Evolutionary conservation across 2,797 vertebrate species (phyloP).

Genomic region (Coendou prehensilis): DNA sequence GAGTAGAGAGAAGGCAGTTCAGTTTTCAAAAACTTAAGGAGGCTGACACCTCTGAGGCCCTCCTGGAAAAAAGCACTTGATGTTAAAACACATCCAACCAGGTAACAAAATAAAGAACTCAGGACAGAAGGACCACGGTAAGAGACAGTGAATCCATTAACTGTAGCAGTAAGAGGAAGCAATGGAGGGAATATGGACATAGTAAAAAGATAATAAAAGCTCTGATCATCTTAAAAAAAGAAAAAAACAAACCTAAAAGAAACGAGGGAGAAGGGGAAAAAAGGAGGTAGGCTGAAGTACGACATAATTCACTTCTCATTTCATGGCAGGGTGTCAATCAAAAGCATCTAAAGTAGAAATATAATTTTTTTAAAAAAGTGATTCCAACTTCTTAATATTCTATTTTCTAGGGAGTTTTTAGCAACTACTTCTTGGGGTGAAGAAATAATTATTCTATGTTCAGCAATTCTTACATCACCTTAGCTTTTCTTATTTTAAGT

Average conservation of each 20-base stretch:
- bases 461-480: conserved; percentile 10
- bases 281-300: neutral
- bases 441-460: neutral
- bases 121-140: neutral
- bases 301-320: neutral
- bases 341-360: neutral
- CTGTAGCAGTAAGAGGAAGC: neutral
- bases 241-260: neutral
- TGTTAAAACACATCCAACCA: conserved; percentile 18
- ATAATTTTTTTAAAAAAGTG: neutral
- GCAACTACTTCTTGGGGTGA: neutral
- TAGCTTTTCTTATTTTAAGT: conserved; percentile 35
- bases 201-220: neutral
- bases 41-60: neutral
- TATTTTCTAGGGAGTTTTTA: neutral
- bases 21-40: conserved; percentile 30
- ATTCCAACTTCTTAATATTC: conserved; percentile 4
- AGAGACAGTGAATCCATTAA: neutral
- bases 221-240: neutral
- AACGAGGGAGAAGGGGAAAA: neutral
- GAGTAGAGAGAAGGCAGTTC: conserved; percentile 7
- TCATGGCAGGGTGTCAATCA: neutral
- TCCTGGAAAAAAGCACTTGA: neutral
- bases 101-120: neutral
- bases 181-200: neutral